A percentile compares a stretch with the other conserved stretches of the same genome.
These are phyloP conservation scores for Laupala kohalensis DNA, from an alignment of 1,140 invertebrate species.

Conservation along the genomic window DNA sequence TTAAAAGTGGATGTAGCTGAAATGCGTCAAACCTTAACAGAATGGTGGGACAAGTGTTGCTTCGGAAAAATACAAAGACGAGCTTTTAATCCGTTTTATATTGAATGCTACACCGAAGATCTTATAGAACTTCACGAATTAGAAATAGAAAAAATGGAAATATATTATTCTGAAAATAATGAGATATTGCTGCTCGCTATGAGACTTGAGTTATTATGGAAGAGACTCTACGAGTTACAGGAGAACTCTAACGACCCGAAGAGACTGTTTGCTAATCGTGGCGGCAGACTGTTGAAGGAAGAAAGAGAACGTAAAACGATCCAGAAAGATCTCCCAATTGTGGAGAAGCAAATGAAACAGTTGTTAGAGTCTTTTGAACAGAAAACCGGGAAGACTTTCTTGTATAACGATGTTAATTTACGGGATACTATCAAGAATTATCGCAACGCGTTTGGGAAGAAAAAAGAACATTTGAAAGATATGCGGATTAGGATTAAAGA, in stretches of 20 bases:
- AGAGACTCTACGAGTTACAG: not conserved
- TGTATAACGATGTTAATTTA: not conserved
- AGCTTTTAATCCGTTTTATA: not conserved
- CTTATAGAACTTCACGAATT: not conserved
- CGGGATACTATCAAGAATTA: not conserved
- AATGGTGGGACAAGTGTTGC: not conserved
- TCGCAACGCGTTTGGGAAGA: not conserved
- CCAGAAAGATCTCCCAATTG: not conserved
- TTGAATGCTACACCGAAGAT: not conserved
- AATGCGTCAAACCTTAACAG: not conserved
- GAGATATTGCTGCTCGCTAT: not conserved
- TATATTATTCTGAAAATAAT: too few relatives aligned
- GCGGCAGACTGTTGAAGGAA: not conserved
- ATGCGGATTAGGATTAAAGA: too few relatives aligned
- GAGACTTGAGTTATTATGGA: not conserved
- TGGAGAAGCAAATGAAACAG: not conserved
- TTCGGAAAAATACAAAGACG: not conserved
- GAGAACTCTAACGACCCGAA: not conserved
- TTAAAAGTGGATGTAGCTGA: not conserved
- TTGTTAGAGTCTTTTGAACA: not conserved
- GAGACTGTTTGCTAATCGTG: not conserved
- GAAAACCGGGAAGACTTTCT: not conserved
- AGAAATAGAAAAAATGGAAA: too few relatives aligned
- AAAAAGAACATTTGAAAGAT: not conserved
- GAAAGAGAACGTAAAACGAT: not conserved